phyloP scores from a whole-genome alignment of 2,888 invertebrate genomes.

The Perizoma affinitatum region DNA sequence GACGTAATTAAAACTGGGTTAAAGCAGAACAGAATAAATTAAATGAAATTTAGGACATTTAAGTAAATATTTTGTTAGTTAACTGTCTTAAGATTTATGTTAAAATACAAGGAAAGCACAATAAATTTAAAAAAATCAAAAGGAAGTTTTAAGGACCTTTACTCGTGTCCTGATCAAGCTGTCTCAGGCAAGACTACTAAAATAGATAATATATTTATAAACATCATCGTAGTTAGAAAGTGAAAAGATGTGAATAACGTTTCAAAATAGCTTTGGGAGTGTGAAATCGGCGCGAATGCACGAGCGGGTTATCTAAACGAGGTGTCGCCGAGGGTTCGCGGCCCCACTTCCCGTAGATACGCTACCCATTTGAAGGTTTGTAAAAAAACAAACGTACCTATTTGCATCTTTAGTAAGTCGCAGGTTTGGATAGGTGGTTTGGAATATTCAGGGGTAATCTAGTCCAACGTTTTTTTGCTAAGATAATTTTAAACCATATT shows the following conservation, averaged over 20 bases:
- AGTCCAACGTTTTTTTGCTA: slow-evolving; percentile 1
- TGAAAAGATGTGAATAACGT: slow-evolving; percentile 33
- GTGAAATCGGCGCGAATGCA: slow-evolving; percentile 35
- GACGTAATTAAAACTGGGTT: background rate
- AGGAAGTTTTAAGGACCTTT: too few relatives aligned
- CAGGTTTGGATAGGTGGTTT: slow-evolving; percentile 6
- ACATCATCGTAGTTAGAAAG: background rate
- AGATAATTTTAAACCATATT: slow-evolving; percentile 4
- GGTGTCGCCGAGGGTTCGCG: slow-evolving; percentile 30
- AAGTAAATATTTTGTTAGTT: too few relatives aligned
- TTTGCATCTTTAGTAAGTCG: slow-evolving; percentile 25
- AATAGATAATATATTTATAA: background rate
- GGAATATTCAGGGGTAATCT: slow-evolving; percentile 14
- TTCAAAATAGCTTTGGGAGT: slow-evolving; percentile 36
- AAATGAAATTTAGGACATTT: too few relatives aligned
- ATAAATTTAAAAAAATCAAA: too few relatives aligned
- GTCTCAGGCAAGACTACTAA: too few relatives aligned
- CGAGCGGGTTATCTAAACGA: slow-evolving; percentile 41
- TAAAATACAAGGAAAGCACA: too few relatives aligned
- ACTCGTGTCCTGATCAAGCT: too few relatives aligned
- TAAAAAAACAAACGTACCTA: slow-evolving; percentile 32
- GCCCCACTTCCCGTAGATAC: slow-evolving; percentile 31
- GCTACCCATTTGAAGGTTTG: slow-evolving; percentile 24
- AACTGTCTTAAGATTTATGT: too few relatives aligned
- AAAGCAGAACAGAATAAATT: slow-evolving; percentile 19